Evolutionary conservation across 2,888 invertebrate species (phyloP).

Genomic region (Calameuta idolon): DNA sequence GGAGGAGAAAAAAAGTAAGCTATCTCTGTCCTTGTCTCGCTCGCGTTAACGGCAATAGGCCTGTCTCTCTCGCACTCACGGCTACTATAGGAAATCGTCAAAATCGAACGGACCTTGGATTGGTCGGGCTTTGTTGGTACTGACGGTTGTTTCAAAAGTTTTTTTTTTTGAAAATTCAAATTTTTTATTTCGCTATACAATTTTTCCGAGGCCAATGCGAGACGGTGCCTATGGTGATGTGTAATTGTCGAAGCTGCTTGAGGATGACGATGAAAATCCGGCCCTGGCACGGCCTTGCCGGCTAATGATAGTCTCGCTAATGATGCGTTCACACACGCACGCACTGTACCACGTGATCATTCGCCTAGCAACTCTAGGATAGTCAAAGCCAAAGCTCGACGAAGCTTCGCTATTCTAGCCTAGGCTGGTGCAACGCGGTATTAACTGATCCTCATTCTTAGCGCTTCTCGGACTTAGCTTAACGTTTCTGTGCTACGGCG

Average conservation of each 20-base stretch:
- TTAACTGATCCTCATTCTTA: not conserved
- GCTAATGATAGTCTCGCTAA: conserved; percentile 67
- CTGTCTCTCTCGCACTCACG: not conserved
- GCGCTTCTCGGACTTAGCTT: not conserved
- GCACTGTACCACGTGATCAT: conserved; percentile 38
- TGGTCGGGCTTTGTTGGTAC: not conserved
- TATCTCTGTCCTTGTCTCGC: not conserved
- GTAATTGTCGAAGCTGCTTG: not conserved
- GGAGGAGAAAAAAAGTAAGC: too few species aligned
- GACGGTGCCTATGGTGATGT: not conserved
- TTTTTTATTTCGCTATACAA: not conserved
- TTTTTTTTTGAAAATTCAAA: conserved; percentile 3
- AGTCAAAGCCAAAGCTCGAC: conserved; percentile 19
- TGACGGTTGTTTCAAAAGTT: not conserved
- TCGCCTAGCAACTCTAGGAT: conserved; percentile 46
- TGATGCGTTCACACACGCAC: conserved; percentile 60
- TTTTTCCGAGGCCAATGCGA: not conserved
- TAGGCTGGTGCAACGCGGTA: conserved; percentile 8
- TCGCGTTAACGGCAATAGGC: not conserved
- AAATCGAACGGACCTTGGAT: conserved; percentile 11
- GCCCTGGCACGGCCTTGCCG: conserved; percentile 62
- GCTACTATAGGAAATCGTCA: not conserved
- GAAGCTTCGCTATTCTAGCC: conserved; percentile 20
- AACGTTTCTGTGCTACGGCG: not conserved
- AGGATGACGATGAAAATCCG: conserved; percentile 31